Evolutionary conservation across 2,113 vertebrate genomes (phyloP), one percentile per base, ranked within the genome.

Genomic region (Edolisoma coerulescens): DNA sequence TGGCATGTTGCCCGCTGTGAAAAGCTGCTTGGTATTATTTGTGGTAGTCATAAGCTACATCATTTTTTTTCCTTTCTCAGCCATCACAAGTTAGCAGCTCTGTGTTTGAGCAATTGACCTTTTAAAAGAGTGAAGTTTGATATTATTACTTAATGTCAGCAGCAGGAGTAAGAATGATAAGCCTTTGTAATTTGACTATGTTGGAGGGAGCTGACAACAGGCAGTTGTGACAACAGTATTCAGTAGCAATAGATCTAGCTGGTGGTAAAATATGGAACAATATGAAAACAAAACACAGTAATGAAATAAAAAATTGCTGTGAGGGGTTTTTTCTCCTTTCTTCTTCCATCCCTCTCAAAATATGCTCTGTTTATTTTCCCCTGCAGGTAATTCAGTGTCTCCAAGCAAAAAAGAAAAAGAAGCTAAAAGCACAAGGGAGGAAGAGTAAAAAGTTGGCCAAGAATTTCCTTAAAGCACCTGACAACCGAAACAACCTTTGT

Each of bases 391-490:
- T 98, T 87, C 98, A 97, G 60, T 99, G 98, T 87, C 93, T 99
- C 42, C 94, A 96, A 69, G 80, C 93, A 8, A 97, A 98, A 95
- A 99, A 98, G 68, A 99, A 99, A 96, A 99, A 99, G 97, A 97
- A 98, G 41, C 92, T 99, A 84, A 99, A 98, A 95, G 97, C 96
- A 44, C 99, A 99, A 95, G 99, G 99, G 23, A 99, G 98, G 95
- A 98, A 97, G 92, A 99, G 99, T 97, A 99, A 99, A 97, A 98
- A 98, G 11, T 73, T 99, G 52, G 98, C 98, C 77, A 99, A 99
- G 95, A 98, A 96, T 26, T 98, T 99, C 47, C 99, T 99, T 33
- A 99, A 99, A 96, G 98, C 99, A 93, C 96, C 98, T 5, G 98
- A 99, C 32, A 99, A 99, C 97, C 97, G 99, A 78, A 99, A 98